Base-by-base conservation (phyloP, 2,888 invertebrate genomes). In the Timandra comae region DNA sequence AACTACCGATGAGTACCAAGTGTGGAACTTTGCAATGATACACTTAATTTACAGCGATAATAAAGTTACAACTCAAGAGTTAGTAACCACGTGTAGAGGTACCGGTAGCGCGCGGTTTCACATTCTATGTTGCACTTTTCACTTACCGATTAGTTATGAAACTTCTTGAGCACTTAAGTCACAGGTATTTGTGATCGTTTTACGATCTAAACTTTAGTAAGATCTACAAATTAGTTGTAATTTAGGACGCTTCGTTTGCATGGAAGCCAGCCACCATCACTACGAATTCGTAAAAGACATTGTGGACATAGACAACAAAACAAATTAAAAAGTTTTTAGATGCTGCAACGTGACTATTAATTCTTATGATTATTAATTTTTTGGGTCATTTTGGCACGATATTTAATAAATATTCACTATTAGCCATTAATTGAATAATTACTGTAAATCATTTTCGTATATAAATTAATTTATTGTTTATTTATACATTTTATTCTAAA, bases 251-350 rank as follows among this genome's bases (percentile, higher is more conserved):
- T 80, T 79, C 68, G 77, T 75, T 75, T 69, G 79, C 82, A 79
- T 84, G 78, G 74, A 86, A 81, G 84, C 85, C 84, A 82, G 84
- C 86, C 84, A 85, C 85, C 86, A 81, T 84, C 85, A 82, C 85
- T 85, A 84, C 76, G 67, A 77, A 78, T 75, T 72, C 79, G 85
- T 81, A 84, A 86, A 86, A 86, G 86, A 86, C 82, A 82, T 81
- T 65, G 70, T 75, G 49, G 52, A 48, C 84, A 85, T 85, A 84
- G 82, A 85, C 78, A 76, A 65, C 43, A 56, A 54, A 52, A 43
- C 43, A 42, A 63, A 63, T 65, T 67, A 74, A 73, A 70, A 76
- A 71, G 60, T 65, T 67, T 63, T 48, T 35, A 52, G 53, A 58
- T 47, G 46, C 51, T 51, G 28, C 49, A 60, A 47, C 63, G 57